Percentiles rank a stretch among this genome's conserved stretches.
phyloP scores from a whole-genome alignment of 1,140 invertebrate species.

The Epicauta chinensis region DNA sequence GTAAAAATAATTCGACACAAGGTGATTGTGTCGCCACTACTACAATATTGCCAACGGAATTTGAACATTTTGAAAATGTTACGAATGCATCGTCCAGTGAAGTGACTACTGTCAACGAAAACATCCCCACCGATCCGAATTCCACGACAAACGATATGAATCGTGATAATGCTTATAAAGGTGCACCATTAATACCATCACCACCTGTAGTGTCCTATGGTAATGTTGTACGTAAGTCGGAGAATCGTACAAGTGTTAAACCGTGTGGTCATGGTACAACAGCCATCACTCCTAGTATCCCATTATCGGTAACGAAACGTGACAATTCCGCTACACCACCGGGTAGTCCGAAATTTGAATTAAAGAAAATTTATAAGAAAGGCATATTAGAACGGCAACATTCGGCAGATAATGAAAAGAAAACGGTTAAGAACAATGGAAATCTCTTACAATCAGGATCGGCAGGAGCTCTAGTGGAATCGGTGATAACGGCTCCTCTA shows the following conservation, averaged over 20 bases:
- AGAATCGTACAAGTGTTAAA: slow-evolving; percentile 27
- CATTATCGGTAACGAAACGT: slow-evolving; percentile 17
- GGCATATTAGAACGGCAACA: neutral
- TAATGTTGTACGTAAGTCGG: slow-evolving; percentile 9
- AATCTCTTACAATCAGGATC: neutral
- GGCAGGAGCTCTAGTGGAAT: neutral
- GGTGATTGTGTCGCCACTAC: slow-evolving; percentile 6
- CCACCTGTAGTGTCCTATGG: slow-evolving; percentile 4
- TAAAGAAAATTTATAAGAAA: slow-evolving; percentile 23
- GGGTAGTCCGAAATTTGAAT: slow-evolving; percentile 31
- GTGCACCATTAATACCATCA: neutral
- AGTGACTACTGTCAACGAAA: slow-evolving; percentile 26
- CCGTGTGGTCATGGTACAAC: slow-evolving; percentile 40
- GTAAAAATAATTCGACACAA: slow-evolving; percentile 11
- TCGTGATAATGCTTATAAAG: slow-evolving; percentile 3
- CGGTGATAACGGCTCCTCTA: neutral
- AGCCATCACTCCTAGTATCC: slow-evolving; percentile 33
- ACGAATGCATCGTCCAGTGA: slow-evolving; percentile 27
- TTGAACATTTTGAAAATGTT: slow-evolving; percentile 10
- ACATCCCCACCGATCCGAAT: too few species aligned
- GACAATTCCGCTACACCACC: slow-evolving; percentile 25
- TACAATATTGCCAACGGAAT: slow-evolving; percentile 8
- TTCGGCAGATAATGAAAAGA: neutral
- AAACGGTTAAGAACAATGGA: neutral
- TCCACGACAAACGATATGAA: slow-evolving; percentile 8